Evolutionary conservation across 2,113 vertebrate genomes (phyloP).

Genomic region (Fukomys damarensis): DNA sequence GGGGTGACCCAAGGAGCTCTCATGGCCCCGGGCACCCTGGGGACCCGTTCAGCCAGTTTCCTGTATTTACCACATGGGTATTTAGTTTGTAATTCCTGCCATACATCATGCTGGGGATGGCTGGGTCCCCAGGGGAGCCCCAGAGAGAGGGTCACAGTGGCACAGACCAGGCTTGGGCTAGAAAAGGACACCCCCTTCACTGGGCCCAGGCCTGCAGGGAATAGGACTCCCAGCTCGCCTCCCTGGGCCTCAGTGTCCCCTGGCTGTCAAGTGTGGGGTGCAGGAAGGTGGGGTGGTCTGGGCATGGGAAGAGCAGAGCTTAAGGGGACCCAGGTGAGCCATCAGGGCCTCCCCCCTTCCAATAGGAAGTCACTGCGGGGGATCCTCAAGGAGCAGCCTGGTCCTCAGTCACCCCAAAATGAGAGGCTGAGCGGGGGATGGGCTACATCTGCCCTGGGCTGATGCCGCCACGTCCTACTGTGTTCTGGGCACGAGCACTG

Average conservation of each 20-base stretch:
- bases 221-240: neutral
- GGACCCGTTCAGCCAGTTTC: slow-evolving; percentile 79
- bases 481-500: neutral
- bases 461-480: neutral
- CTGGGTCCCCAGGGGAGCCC: neutral
- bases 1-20: slow-evolving; percentile 69
- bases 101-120: neutral
- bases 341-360: neutral
- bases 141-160: neutral
- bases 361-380: neutral
- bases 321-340: neutral
- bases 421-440: neutral
- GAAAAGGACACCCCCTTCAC: neutral
- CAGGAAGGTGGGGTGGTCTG: neutral
- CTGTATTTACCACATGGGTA: slow-evolving; percentile 62
- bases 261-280: neutral
- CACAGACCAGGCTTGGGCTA: neutral
- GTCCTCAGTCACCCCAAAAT: neutral
- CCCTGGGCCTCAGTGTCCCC: neutral
- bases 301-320: neutral
- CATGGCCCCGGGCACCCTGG: slow-evolving; percentile 37
- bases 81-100: slow-evolving; percentile 63
- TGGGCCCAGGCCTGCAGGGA: neutral
- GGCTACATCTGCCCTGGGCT: neutral
- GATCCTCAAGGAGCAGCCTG: neutral